Conservation (phyloP, 35 echinoderm and acorn worm genomes). For the Amphiura filiformis region DNA sequence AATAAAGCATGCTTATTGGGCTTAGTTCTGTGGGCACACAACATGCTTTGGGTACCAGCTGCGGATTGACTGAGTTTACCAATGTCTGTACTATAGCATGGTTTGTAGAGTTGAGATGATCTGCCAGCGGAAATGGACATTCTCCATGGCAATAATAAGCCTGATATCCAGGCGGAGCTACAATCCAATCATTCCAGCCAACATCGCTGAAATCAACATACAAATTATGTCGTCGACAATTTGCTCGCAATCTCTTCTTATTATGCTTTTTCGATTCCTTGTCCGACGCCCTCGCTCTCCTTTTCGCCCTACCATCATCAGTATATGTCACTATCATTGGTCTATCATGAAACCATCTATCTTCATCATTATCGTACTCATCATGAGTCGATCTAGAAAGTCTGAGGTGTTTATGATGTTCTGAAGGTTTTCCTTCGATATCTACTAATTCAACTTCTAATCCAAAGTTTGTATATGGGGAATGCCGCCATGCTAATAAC, state of each 20-base stretch:
- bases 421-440: slow-evolving; percentile 40
- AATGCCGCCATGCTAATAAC: slow-evolving; percentile 53
- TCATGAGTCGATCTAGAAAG: slow-evolving; percentile 43
- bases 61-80: slow-evolving; percentile 81
- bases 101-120: slow-evolving; percentile 90
- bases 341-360: slow-evolving; percentile 68
- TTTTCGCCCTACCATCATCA: slow-evolving; percentile 81
- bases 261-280: slow-evolving; percentile 49
- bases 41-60: slow-evolving; percentile 80
- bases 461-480: slow-evolving; percentile 73
- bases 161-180: slow-evolving; percentile 90
- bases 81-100: slow-evolving; percentile 98
- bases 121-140: slow-evolving; percentile 81
- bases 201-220: slow-evolving; percentile 95
- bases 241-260: slow-evolving; percentile 49
- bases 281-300: slow-evolving; percentile 37
- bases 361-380: slow-evolving; percentile 37
- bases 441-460: slow-evolving; percentile 82
- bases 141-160: slow-evolving; percentile 92
- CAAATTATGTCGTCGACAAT: slow-evolving; percentile 66
- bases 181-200: slow-evolving; percentile 97
- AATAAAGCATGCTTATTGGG: slow-evolving; percentile 93
- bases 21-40: slow-evolving; percentile 97
- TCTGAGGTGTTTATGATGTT: slow-evolving; percentile 69
- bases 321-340: slow-evolving; percentile 84